Conservation (phyloP, 2,113 vertebrate genomes). For the Stictonetta naevosa region DNA sequence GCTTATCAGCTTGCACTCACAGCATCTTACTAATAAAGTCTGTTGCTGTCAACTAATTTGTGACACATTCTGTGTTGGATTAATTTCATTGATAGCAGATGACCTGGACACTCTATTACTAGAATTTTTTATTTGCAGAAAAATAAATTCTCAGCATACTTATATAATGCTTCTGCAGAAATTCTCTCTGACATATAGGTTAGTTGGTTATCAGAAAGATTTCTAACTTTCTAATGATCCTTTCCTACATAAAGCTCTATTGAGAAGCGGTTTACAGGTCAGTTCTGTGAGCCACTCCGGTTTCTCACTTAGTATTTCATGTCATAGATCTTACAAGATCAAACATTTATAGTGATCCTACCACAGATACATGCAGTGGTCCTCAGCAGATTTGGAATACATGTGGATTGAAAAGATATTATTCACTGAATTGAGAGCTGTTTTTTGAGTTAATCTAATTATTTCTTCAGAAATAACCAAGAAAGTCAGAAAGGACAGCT, state of each 20-base stretch:
- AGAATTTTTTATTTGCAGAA: neutral
- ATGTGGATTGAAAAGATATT: neutral
- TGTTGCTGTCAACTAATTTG: neutral
- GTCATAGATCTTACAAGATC: neutral
- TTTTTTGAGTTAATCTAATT: neutral
- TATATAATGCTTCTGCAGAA: neutral
- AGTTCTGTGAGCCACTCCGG: neutral
- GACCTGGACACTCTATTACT: neutral
- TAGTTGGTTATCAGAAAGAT: neutral
- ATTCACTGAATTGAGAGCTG: neutral
- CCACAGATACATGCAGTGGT: neutral
- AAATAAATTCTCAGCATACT: fast-evolving
- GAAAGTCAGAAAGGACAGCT: neutral
- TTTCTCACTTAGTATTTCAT: neutral
- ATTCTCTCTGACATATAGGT: neutral
- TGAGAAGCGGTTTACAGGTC: neutral
- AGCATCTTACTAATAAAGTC: neutral
- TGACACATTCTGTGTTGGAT: neutral
- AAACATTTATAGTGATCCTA: neutral
- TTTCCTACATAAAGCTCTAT: neutral
- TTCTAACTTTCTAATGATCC: neutral
- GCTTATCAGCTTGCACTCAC: neutral
- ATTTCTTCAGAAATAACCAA: neutral
- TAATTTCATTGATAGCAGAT: neutral
- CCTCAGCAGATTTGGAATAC: neutral